These are phyloP conservation scores for Lordiphosa fenestrarum DNA, from an alignment of 2,888 invertebrate species.

Conservation along the genomic window DNA sequence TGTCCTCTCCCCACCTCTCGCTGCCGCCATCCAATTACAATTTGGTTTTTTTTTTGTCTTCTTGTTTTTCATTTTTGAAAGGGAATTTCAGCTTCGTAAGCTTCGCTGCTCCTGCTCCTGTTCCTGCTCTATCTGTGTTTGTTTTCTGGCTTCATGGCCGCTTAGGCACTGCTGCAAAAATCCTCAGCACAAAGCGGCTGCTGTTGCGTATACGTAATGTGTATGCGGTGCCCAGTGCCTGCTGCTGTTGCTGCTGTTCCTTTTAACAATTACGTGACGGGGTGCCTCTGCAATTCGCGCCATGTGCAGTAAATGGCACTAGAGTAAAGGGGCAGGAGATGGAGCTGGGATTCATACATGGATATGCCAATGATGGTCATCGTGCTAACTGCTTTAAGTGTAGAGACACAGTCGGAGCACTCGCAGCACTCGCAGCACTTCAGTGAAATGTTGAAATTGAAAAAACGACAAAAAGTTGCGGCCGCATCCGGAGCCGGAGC, in stretches of 20 bases:
- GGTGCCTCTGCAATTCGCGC: constrained; percentile 33
- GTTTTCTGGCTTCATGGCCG: constrained; percentile 42
- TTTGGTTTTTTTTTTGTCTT: too few species aligned
- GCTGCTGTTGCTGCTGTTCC: constrained; percentile 42
- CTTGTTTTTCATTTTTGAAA: too few species aligned
- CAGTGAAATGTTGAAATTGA: constrained; percentile 59
- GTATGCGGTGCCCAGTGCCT: constrained; percentile 10
- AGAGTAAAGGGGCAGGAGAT: constrained; percentile 1
- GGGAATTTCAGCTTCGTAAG: neutral
- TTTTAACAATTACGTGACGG: constrained; percentile 63
- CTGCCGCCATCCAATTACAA: too few species aligned
- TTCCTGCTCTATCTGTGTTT: constrained; percentile 15
- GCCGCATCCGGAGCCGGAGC: constrained; percentile 65
- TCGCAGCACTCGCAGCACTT: constrained; percentile 17
- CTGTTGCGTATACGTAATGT: constrained; percentile 59
- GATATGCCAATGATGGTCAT: constrained; percentile 64
- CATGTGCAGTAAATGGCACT: constrained; percentile 64
- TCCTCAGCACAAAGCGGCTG: constrained; percentile 41
- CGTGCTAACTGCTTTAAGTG: constrained; percentile 72
- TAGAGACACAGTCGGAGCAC: constrained; percentile 18
- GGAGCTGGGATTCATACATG: constrained; percentile 31
- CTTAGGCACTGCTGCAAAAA: constrained; percentile 47
- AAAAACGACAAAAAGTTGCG: constrained; percentile 70
- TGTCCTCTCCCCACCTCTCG: too few species aligned
- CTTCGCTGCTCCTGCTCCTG: neutral